phyloP scores from a whole-genome alignment of 2,797 vertebrate genomes.

The Pagetopsis macropterus region DNA sequence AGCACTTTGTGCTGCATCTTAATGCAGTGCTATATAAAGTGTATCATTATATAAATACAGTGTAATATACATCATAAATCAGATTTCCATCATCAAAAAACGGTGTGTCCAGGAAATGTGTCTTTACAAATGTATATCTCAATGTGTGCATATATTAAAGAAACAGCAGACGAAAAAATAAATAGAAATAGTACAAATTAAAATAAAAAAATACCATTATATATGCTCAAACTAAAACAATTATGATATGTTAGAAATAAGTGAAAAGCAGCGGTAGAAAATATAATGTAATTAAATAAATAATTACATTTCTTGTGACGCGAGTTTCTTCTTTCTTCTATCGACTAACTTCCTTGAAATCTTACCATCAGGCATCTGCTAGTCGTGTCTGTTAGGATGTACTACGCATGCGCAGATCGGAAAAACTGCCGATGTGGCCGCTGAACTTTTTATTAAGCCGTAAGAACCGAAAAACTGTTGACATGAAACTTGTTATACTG shows the following conservation, averaged over 20 bases:
- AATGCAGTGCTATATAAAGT: too few species aligned
- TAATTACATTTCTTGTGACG: neutral
- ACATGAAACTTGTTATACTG: slow-evolving; percentile 58
- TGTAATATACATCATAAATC: neutral
- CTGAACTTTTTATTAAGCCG: neutral
- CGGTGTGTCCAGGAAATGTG: neutral
- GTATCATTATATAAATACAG: neutral
- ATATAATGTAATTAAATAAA: neutral
- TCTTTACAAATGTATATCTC: too few species aligned
- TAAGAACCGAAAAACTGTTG: neutral
- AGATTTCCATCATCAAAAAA: neutral
- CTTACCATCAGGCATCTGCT: slow-evolving; percentile 22
- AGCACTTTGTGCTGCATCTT: too few species aligned
- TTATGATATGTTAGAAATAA: neutral
- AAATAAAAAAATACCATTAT: neutral
- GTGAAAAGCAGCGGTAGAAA: neutral
- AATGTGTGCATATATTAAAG: too few species aligned
- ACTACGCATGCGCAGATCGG: slow-evolving; percentile 48
- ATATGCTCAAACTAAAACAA: neutral
- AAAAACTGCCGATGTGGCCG: slow-evolving; percentile 73
- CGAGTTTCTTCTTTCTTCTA: neutral
- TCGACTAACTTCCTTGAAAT: slow-evolving; percentile 48
- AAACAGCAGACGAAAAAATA: too few species aligned
- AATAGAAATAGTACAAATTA: neutral
- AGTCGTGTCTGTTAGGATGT: fast-evolving